Percentiles rank a stretch among this genome's conserved stretches.
Evolutionary conservation across 2,888 invertebrate genomes (phyloP).

Genomic region (Rhaphigaster nebulosa): DNA sequence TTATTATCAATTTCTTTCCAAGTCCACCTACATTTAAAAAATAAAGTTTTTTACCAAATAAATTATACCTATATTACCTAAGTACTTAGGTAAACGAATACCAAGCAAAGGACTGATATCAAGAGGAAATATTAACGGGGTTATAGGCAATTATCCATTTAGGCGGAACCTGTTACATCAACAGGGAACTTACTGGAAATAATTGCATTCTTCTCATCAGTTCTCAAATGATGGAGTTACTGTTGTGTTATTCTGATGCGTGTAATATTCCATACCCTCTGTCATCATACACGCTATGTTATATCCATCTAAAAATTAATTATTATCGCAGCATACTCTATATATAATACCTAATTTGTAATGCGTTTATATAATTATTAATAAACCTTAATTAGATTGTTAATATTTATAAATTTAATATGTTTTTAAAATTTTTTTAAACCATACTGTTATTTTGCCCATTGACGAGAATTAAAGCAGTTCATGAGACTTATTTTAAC

Average conservation of each 20-base stretch:
- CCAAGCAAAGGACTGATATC: not conserved
- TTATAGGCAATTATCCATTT: not conserved
- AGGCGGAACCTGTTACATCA: not conserved
- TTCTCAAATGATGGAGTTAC: not conserved
- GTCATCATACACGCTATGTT: not conserved
- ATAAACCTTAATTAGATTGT: no score
- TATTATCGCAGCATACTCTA: not conserved
- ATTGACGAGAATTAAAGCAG: not conserved
- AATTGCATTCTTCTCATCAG: slow-evolving; percentile 13
- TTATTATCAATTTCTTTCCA: no score
- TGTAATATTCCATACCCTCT: not conserved
- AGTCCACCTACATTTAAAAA: no score
- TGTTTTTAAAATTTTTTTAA: not conserved
- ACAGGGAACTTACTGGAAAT: not conserved
- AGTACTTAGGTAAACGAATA: not conserved
- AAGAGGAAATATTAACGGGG: not conserved
- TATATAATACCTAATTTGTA: not conserved
- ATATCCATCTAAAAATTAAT: not conserved
- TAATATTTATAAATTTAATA: no score
- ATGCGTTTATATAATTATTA: not conserved
- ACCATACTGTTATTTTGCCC: no score
- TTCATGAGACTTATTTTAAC: not conserved
- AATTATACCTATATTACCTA: no score
- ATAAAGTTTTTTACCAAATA: no score
- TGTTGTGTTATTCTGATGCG: not conserved